phyloP scores from a whole-genome alignment of 2,888 invertebrate species.

The Parapristionchus giblindavisi region DNA sequence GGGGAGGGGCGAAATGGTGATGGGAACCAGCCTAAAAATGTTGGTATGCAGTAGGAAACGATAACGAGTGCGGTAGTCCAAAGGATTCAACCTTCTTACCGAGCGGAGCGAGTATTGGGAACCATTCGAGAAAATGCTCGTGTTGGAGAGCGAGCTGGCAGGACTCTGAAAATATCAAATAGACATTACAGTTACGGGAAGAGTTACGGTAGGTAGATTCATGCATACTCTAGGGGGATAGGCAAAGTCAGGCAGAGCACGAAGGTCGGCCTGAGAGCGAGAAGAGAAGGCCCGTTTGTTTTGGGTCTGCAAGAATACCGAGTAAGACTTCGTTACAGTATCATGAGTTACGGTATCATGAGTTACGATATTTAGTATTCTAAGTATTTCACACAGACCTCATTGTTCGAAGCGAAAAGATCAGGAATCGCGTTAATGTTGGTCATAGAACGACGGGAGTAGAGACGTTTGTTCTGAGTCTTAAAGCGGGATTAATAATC shows the following conservation, averaged over 20 bases:
- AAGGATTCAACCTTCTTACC: not conserved
- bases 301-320: conserved; percentile 1
- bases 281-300: conserved; percentile 27
- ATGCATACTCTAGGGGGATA: conserved; percentile 13
- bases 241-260: conserved; percentile 21
- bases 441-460: conserved; percentile 18
- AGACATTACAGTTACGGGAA: not conserved
- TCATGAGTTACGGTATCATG: not conserved
- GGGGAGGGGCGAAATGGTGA: not conserved
- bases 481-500: conserved; percentile 1
- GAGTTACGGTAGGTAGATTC: no score
- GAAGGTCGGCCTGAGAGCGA: conserved; percentile 13
- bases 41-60: no score
- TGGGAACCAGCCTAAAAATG: not conserved
- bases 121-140: conserved; percentile 3
- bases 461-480: conserved; percentile 21
- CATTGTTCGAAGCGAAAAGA: not conserved
- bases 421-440: conserved; percentile 20
- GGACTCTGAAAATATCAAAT: not conserved
- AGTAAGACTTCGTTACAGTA: not conserved
- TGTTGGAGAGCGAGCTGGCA: conserved; percentile 14
- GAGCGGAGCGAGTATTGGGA: conserved; percentile 18
- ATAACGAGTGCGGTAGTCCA: not conserved
- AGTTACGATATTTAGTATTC: not conserved
- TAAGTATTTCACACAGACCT: not conserved